These are phyloP conservation scores for Oscheius sp. DNA, from an alignment of 1,140 invertebrate genomes.

Conservation along the genomic window DNA sequence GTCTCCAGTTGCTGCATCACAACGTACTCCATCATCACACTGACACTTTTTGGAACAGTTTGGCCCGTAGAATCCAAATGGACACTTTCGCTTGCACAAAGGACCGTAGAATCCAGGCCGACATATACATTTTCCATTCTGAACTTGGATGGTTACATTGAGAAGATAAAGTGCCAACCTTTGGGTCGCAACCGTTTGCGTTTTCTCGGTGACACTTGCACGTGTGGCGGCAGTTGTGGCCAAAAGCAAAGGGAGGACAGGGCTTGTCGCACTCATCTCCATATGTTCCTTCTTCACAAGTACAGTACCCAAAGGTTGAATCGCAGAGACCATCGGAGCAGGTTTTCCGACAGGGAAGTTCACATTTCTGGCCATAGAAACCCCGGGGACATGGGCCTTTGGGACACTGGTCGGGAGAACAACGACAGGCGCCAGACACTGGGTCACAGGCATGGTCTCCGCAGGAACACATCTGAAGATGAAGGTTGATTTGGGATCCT, in stretches of 20 bases:
- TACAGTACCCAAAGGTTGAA: slow-evolving; percentile 78
- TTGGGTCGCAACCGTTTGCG: slow-evolving; percentile 65
- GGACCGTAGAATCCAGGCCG: slow-evolving; percentile 67
- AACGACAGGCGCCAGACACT: background rate
- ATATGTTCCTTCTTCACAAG: slow-evolving; percentile 79
- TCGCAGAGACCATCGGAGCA: slow-evolving; percentile 70
- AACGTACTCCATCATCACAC: slow-evolving; percentile 70
- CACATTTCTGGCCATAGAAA: slow-evolving; percentile 49
- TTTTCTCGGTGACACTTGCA: slow-evolving; percentile 50
- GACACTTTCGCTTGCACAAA: slow-evolving; percentile 45
- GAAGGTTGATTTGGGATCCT: background rate
- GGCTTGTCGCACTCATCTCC: slow-evolving; percentile 73
- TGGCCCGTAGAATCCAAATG: slow-evolving; percentile 65
- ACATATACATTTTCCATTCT: slow-evolving; percentile 78
- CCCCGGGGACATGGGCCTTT: slow-evolving; percentile 33
- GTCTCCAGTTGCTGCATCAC: slow-evolving; percentile 53
- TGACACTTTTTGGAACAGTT: slow-evolving; percentile 80
- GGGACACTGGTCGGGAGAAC: background rate
- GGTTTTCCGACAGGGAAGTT: slow-evolving; percentile 49
- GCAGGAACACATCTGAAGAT: background rate
- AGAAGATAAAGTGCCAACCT: slow-evolving; percentile 63
- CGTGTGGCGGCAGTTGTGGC: slow-evolving; percentile 47
- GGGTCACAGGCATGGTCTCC: slow-evolving; percentile 11
- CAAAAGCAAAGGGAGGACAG: slow-evolving; percentile 51
- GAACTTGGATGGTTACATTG: slow-evolving; percentile 17